A percentile compares a stretch with the other conserved stretches of the same genome.
Conservation (phyloP, 2,113 vertebrate genomes). For the Ranitomeya variabilis region DNA sequence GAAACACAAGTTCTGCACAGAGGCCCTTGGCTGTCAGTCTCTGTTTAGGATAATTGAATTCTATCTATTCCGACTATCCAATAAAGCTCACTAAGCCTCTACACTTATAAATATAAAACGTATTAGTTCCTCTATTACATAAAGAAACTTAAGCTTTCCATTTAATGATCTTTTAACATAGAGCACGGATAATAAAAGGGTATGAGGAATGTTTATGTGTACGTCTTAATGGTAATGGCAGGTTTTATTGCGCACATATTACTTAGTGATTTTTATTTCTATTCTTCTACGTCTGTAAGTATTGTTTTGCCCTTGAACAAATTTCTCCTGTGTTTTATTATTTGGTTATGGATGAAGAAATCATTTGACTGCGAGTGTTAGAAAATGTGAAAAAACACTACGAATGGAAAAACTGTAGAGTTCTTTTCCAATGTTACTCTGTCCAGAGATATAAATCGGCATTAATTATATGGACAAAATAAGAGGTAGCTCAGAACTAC, state of each 20-base stretch:
- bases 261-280: constrained; percentile 22
- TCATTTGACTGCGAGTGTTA: not conserved
- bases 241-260: constrained; percentile 11
- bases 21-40: too few species aligned
- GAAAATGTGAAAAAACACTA: not conserved
- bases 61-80: not conserved
- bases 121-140: constrained; percentile 8
- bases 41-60: not conserved
- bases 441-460: not conserved
- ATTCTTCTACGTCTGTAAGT: not conserved
- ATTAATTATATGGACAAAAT: too few species aligned
- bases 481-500: too few species aligned
- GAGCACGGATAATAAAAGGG: not conserved
- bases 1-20: too few species aligned
- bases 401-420: not conserved
- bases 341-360: not conserved
- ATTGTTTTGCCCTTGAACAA: constrained; percentile 20
- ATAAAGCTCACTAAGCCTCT: not conserved
- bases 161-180: constrained; percentile 21
- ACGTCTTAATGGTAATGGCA: constrained; percentile 23
- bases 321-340: constrained; percentile 27
- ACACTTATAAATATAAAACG: not conserved
- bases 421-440: not conserved
- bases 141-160: not conserved
- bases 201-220: constrained; percentile 31